phyloP scores from a whole-genome alignment of 2,888 invertebrate genomes.

The Neocrepidodera transversa region DNA sequence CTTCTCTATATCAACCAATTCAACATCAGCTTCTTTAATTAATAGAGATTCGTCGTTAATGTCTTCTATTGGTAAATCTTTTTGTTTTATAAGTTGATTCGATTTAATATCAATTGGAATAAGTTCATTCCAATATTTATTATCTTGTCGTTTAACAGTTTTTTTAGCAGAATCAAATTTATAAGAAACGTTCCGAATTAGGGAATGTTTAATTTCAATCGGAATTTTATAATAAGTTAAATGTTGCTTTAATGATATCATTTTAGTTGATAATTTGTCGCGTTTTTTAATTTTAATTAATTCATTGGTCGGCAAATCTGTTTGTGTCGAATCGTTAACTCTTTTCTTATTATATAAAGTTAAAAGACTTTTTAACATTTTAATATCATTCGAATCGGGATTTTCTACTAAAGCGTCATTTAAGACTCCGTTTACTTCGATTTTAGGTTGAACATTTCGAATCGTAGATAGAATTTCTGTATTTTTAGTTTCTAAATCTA shows the following conservation, averaged over 20 bases:
- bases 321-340: slow-evolving; percentile 30
- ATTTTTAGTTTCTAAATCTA: too few species aligned
- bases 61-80: not conserved
- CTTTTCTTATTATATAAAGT: slow-evolving; percentile 5
- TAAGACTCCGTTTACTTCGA: not conserved
- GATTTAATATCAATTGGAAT: slow-evolving; percentile 23
- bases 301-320: slow-evolving; percentile 34
- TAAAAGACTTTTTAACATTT: slow-evolving; percentile 38
- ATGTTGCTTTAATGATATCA: slow-evolving; percentile 40
- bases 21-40: too few species aligned
- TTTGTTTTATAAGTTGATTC: not conserved
- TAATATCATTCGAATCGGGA: slow-evolving; percentile 19
- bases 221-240: slow-evolving; percentile 42
- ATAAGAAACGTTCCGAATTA: slow-evolving; percentile 25
- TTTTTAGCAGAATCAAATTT: slow-evolving; percentile 8
- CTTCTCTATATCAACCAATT: too few species aligned
- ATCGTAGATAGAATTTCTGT: too few species aligned
- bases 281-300: slow-evolving; percentile 28
- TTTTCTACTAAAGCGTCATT: not conserved
- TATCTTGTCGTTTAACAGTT: slow-evolving; percentile 25
- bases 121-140: slow-evolving; percentile 37
- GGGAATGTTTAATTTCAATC: slow-evolving; percentile 34
- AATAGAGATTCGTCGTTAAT: not conserved
- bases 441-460: not conserved
- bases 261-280: slow-evolving; percentile 30